Conservation (phyloP, 1,140 invertebrate species). For the Aphis gossypii region DNA sequence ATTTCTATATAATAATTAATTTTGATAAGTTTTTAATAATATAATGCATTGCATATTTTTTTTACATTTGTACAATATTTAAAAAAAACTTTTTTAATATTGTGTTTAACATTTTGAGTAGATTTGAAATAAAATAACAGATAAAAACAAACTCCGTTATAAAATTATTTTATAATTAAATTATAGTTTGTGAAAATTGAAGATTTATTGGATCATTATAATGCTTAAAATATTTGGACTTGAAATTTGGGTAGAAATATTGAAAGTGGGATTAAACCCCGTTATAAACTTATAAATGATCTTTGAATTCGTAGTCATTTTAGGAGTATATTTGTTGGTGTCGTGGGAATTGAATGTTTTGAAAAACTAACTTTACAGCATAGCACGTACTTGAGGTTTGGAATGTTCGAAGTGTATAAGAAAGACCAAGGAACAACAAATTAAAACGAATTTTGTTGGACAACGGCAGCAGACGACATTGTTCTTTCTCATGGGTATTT, state of each 20-base stretch:
- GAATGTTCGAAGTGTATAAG: not conserved
- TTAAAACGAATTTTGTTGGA: slow-evolving; percentile 37
- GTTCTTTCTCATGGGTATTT: slow-evolving; percentile 20
- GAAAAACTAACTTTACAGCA: not conserved
- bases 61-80: no score
- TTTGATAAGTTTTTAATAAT: no score
- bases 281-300: slow-evolving; percentile 27
- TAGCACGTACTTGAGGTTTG: not conserved
- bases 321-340: not conserved
- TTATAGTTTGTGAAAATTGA: not conserved
- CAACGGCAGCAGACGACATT: not conserved
- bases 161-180: not conserved
- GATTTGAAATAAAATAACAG: not conserved
- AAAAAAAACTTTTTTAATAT: not conserved
- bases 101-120: not conserved
- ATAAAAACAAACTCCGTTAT: not conserved
- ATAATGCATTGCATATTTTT: not conserved
- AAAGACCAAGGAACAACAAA: not conserved
- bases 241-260: not conserved
- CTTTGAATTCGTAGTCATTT: not conserved
- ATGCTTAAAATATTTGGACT: no score
- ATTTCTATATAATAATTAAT: no score
- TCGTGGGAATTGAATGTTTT: slow-evolving; percentile 25
- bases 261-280: not conserved
- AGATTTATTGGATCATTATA: not conserved